Evolutionary conservation across 2,888 invertebrate genomes (phyloP).

Genomic region (Limenitis camilla): DNA sequence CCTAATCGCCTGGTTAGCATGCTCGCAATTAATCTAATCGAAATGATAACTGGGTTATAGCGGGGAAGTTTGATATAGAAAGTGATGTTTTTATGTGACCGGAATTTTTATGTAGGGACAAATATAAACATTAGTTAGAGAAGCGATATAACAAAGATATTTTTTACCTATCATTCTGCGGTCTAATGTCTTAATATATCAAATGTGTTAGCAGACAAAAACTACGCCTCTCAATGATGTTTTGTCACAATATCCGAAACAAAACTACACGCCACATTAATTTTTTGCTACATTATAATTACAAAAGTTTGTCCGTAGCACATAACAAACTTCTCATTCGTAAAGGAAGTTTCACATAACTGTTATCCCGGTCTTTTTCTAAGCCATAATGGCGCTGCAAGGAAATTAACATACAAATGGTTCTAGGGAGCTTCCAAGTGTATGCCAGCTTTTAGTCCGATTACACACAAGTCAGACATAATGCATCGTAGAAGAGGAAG

Average conservation of each 20-base stretch:
- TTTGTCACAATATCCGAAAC: too few relatives aligned
- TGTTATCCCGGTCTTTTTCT: conserved; percentile 8
- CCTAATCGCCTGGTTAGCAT: conserved; percentile 9
- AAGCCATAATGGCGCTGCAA: conserved; percentile 17
- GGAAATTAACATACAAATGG: conserved; percentile 52
- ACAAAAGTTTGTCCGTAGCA: not conserved
- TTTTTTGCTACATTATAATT: not conserved
- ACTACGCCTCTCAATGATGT: too few relatives aligned
- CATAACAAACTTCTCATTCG: not conserved
- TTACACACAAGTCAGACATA: conserved; percentile 11
- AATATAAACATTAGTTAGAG: too few relatives aligned
- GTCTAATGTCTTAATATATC: too few relatives aligned
- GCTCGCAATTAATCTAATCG: conserved; percentile 9
- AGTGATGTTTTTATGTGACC: too few relatives aligned
- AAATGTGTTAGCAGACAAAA: too few relatives aligned
- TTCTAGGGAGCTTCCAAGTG: conserved; percentile 22
- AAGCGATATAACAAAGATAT: too few relatives aligned
- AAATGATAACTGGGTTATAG: conserved; percentile 2
- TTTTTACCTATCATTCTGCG: too few relatives aligned
- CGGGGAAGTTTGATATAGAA: too few relatives aligned
- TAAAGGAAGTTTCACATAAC: conserved; percentile 12
- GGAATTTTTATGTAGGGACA: too few relatives aligned
- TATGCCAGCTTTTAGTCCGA: conserved; percentile 15
- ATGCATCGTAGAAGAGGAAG: conserved; percentile 5
- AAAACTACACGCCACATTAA: not conserved